A percentile compares a stretch with the other conserved stretches of the same genome.
phyloP scores from a whole-genome alignment of 2,888 invertebrate genomes.

The Tenthredo distinguenda region DNA sequence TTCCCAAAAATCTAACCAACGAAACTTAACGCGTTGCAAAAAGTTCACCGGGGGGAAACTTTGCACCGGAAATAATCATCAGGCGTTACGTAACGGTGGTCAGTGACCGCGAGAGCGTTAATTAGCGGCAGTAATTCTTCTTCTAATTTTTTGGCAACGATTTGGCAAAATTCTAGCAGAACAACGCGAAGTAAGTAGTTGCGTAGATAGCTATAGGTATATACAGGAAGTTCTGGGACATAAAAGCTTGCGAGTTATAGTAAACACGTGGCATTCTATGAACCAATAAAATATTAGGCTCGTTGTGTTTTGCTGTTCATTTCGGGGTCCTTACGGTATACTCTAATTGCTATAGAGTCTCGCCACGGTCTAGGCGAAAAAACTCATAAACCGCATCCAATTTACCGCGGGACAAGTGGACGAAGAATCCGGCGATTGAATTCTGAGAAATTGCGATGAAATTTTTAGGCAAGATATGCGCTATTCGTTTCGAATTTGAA shows the following conservation, averaged over 20 bases:
- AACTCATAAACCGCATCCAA: background rate
- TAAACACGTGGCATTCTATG: conserved; percentile 54
- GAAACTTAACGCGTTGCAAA: background rate
- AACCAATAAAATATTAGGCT: conserved; percentile 53
- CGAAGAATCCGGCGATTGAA: background rate
- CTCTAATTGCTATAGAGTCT: conserved; percentile 6
- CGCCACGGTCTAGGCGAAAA: background rate
- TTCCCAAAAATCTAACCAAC: background rate
- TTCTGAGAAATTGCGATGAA: background rate
- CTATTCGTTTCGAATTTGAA: conserved; percentile 64
- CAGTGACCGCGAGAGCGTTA: background rate
- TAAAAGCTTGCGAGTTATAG: conserved; percentile 46
- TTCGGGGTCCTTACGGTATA: background rate
- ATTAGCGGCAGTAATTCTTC: background rate
- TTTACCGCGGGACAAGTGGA: background rate
- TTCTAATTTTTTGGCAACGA: background rate
- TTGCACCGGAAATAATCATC: background rate
- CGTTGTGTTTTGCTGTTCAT: conserved; percentile 37
- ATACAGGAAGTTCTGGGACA: conserved; percentile 37
- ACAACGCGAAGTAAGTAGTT: background rate
- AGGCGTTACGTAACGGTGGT: background rate
- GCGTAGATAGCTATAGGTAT: background rate
- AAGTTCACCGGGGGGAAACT: background rate
- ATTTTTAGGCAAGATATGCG: background rate
- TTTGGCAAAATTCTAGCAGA: background rate